phyloP scores from a whole-genome alignment of 1,140 invertebrate species.

The Grapholita molesta region DNA sequence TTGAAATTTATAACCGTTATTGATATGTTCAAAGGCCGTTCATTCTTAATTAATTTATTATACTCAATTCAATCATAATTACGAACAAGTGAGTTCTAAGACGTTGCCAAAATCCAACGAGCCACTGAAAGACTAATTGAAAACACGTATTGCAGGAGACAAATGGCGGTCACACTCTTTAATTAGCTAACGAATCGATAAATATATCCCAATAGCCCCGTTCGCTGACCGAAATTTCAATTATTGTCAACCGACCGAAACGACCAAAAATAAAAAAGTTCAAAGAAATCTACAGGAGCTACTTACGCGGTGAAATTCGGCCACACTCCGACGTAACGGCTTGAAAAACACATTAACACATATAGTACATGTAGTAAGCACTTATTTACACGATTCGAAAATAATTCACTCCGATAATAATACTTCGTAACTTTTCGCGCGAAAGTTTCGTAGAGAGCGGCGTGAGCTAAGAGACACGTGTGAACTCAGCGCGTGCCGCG shows the following conservation, averaged over 20 bases:
- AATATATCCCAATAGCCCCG: conserved; percentile 17
- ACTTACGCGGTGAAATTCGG: conserved; percentile 6
- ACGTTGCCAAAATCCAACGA: conserved; percentile 4
- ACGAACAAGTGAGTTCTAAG: neutral
- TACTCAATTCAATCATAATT: neutral
- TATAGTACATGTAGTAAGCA: conserved; percentile 12
- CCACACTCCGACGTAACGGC: conserved; percentile 7
- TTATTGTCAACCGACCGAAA: conserved; percentile 16
- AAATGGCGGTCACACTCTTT: neutral
- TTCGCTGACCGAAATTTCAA: conserved; percentile 16
- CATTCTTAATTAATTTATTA: neutral
- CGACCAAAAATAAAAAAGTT: conserved; percentile 6
- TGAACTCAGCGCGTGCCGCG: neutral
- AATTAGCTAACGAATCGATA: conserved; percentile 8
- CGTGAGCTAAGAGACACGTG: neutral
- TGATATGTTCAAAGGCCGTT: neutral
- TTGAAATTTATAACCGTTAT: neutral
- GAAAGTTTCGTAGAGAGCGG: conserved; percentile 12
- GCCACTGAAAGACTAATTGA: neutral
- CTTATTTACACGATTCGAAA: conserved; percentile 12
- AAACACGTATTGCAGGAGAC: conserved; percentile 1
- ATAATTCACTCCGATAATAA: conserved; percentile 12
- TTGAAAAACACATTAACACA: conserved; percentile 15
- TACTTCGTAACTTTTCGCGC: conserved; percentile 16
- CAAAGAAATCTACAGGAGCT: conserved; percentile 6